Percentiles rank a stretch among this genome's conserved stretches.
Conservation (phyloP, 2,888 invertebrate species). For the Sclerodermus sp. region DNA sequence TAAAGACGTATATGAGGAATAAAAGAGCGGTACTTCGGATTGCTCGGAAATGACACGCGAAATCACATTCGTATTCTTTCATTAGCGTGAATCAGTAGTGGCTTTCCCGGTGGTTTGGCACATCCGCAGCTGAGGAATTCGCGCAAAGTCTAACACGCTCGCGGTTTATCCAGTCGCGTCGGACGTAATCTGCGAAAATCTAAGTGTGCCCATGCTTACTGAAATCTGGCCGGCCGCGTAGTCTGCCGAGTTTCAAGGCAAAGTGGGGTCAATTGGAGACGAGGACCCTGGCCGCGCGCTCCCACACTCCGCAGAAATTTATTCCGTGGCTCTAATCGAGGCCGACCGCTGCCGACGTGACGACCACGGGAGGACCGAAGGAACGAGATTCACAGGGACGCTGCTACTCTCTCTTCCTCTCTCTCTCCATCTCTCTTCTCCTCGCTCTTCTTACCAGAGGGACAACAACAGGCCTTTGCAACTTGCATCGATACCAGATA, state of each 20-base stretch:
- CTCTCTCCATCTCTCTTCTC: too few relatives aligned
- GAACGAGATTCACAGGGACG: conserved; percentile 17
- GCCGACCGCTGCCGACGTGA: conserved; percentile 23
- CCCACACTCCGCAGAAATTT: conserved; percentile 48
- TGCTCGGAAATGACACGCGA: conserved; percentile 1
- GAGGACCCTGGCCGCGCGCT: conserved; percentile 40
- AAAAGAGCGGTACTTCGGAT: neutral
- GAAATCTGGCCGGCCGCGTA: conserved; percentile 37
- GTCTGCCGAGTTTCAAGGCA: conserved; percentile 33
- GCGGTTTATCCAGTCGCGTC: conserved; percentile 8
- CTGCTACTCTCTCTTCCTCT: neutral
- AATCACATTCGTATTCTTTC: neutral
- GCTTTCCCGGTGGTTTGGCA: too few relatives aligned
- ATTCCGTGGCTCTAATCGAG: conserved; percentile 36
- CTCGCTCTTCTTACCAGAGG: too few relatives aligned
- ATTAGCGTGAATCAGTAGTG: conserved; percentile 4
- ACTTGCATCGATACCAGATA: too few relatives aligned
- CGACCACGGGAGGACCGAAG: conserved; percentile 1
- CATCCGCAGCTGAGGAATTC: neutral
- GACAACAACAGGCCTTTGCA: too few relatives aligned
- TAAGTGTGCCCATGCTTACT: conserved; percentile 23
- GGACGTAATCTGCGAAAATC: conserved; percentile 33
- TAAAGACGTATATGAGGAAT: too few relatives aligned
- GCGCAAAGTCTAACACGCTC: conserved; percentile 12
- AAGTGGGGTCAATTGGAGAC: conserved; percentile 52